Evolutionary conservation across 2,797 vertebrate species (phyloP), one percentile per base, ranked within the genome.

Genomic region (Coracias cyanogaster): DNA sequence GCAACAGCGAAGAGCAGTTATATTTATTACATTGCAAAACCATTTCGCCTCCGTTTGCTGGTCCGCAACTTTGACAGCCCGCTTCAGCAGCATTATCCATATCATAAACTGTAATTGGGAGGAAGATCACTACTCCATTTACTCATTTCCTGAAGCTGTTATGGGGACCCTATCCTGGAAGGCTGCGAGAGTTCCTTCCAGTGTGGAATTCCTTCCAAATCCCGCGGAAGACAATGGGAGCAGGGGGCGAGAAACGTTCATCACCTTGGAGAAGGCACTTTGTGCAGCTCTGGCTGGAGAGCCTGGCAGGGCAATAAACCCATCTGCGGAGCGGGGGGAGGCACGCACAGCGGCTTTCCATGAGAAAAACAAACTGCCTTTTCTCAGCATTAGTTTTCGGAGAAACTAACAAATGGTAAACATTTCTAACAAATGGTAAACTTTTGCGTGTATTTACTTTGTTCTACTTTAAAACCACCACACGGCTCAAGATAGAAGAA

Each of bases 231-330:
- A 94, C 95, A 96, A 97, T 88, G 76, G 93, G 81, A 85, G 51
- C 8, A 1, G 54, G 58, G 25, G 31, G 84, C 12, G 45, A 71
- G 93, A 48, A 92, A 39, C 33, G 41, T 94, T 96, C 96, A 96
- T 97, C 96, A 94, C 94, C 96, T 94, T 96, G 96, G 96, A 95
- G 93, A 94, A 96, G 94, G 94, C 93, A 92, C 93, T 92, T 82
- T 31, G 89, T 4, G 57, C 48, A 33, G 93, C 81, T 78, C 73
- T n/a, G 13, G 3, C 91, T 17, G 80, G 58, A 22, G 4, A 64
- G 33, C 64, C 51, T 54, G 21, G 28, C 65, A 26, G 29, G 2
- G 74, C n/a, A 86, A 86, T 45, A 93, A 80, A 77, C 71, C 89
- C 3, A 29, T 29, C 71, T 11, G 65, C 86, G 73, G 11, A 41